A percentile compares a stretch with the other conserved stretches of the same genome.
phyloP scores from a whole-genome alignment of 2,797 vertebrate species.

The Serranus cabrilla region DNA sequence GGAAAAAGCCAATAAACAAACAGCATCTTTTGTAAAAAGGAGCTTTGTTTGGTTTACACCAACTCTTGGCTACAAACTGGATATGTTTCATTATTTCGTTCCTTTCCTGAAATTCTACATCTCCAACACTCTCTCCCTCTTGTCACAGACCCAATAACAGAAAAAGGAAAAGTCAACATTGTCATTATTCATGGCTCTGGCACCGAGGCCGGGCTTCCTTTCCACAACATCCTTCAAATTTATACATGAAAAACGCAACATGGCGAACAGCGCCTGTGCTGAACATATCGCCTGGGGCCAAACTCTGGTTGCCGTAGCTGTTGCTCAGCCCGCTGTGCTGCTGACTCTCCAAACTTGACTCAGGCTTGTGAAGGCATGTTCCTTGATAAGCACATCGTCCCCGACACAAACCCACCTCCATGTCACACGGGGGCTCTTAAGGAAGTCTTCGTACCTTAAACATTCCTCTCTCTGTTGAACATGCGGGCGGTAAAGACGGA shows the following conservation, averaged over 20 bases:
- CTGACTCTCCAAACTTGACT: conserved; percentile 21
- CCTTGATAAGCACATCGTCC: background rate
- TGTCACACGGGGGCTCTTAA: background rate
- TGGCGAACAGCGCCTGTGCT: background rate
- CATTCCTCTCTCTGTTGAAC: background rate
- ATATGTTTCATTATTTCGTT: conserved; percentile 1
- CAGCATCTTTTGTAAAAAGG: background rate
- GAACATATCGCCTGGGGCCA: conserved; percentile 27
- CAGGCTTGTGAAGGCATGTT: conserved; percentile 15
- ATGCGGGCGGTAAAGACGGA: background rate
- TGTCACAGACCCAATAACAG: background rate
- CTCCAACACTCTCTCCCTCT: background rate
- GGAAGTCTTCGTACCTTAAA: background rate
- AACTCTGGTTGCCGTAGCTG: conserved; percentile 3
- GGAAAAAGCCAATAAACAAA: conserved; percentile 8
- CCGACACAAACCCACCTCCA: background rate
- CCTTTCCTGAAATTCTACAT: conserved; percentile 10
- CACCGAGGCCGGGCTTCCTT: conserved; percentile 8
- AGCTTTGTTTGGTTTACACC: background rate
- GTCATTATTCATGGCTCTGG: conserved; percentile 19
- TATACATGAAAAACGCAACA: conserved; percentile 37
- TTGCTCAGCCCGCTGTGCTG: conserved; percentile 11
- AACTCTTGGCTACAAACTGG: background rate
- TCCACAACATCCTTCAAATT: conserved; percentile 22
- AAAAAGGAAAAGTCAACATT: conserved; percentile 24